Percentiles rank a stretch among this genome's conserved stretches.
These are phyloP conservation scores for Amphiprion percula DNA, from an alignment of 2,113 vertebrate species.

Conservation along the genomic window DNA sequence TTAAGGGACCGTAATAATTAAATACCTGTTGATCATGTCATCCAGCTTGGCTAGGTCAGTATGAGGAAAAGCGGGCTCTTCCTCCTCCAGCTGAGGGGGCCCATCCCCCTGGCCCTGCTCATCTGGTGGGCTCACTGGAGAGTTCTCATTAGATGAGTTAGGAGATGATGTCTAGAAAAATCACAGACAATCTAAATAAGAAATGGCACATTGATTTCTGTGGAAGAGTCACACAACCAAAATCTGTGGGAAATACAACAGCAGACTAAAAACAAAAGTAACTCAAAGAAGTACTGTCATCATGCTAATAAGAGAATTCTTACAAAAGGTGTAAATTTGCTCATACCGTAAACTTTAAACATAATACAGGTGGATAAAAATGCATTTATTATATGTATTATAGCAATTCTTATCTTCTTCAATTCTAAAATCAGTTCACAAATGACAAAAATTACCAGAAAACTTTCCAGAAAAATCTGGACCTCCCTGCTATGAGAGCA, in stretches of 20 bases:
- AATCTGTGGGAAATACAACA: neutral
- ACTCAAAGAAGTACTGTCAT: neutral
- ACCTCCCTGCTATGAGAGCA: no score
- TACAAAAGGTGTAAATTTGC: no score
- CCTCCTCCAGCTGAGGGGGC: conserved; percentile 95
- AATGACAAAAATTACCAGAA: no score
- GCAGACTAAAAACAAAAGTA: neutral
- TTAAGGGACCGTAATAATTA: neutral
- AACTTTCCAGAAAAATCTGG: no score
- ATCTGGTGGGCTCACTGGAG: conserved; percentile 96
- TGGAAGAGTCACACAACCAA: neutral
- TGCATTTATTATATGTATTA: no score
- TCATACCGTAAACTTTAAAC: no score
- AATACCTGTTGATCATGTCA: conserved; percentile 99
- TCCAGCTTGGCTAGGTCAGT: conserved; percentile 99
- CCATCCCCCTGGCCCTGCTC: conserved; percentile 94
- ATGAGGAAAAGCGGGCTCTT: conserved; percentile 99
- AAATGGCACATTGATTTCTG: neutral
- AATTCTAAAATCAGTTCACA: no score
- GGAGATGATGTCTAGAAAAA: conserved; percentile 92
- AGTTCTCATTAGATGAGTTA: conserved; percentile 99
- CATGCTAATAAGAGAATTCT: no score
- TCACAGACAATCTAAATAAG: neutral
- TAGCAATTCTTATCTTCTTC: no score
- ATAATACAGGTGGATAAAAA: no score